Evolutionary conservation across 2,888 invertebrate genomes (phyloP), one percentile per base, ranked within the genome.

Genomic region (Dorcus parallelipipedus): DNA sequence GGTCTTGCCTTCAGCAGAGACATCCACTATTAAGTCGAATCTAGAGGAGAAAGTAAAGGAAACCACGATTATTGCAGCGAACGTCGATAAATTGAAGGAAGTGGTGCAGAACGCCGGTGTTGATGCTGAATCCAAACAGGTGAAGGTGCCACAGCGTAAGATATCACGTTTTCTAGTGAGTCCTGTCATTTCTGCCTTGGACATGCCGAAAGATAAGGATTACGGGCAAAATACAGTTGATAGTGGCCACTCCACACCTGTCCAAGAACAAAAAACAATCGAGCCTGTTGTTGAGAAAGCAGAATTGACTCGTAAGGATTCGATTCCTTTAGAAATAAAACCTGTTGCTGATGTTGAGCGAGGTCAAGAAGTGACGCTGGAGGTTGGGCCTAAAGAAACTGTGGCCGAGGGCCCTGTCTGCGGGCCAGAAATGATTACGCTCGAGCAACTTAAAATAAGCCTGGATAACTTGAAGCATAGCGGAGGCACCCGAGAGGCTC

Each of bases 151-250:
- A 7, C 84, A 85, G 67, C 80, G 91, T 59, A 91, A 91, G 75
- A 89, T 91, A 68, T 91, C 91, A 38, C 81, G 91, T 57, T 92
- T 92, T 78, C 83, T 91, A 73, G 91, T 92, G 67, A 91, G 91
- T 75, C 91, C 91, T 20, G 91, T 91, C 1, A 82, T 88, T 38
- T 87, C 86, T 71, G 78, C 77, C 6, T 75, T 81, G 54, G 76
- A 76, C 58, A 59, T 79, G 52, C 77, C 79, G 1, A 76, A 75
- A 64, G 75, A 76, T 56, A 76, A 73, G 63, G 73, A 76, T 60
- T 74, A 68, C 56, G 70, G 26, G 4, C 61, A 64, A n/a, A 52
- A 60, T 1, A 47, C 60, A 1, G 52, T 54, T 7, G 62, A 62
- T 38, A 38, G 49, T 38, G 58, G 40, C 3, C 41, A 39, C 17